phyloP scores from a whole-genome alignment of 2,888 invertebrate species.

The Subacronicta megacephala region DNA sequence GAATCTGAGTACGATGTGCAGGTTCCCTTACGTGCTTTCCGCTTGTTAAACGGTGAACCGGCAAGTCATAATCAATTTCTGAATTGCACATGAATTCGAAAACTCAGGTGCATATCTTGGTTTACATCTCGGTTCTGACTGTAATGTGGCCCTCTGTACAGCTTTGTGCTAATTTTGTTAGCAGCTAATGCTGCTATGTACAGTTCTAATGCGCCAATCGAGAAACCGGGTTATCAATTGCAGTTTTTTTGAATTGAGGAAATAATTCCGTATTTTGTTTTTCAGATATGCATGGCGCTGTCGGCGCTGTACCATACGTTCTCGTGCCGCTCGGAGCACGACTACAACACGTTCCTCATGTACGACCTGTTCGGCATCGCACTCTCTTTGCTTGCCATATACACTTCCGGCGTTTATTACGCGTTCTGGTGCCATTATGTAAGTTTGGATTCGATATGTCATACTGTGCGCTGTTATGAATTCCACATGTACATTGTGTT shows the following conservation, averaged over 20 bases:
- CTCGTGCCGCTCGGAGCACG: conserved; percentile 96
- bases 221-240: too few species aligned
- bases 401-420: conserved; percentile 98
- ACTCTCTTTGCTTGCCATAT: conserved; percentile 97
- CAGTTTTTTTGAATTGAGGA: not conserved
- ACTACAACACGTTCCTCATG: conserved; percentile 95
- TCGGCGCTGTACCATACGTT: conserved; percentile 98
- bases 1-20: too few species aligned
- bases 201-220: too few species aligned
- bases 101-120: too few species aligned
- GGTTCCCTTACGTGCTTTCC: too few species aligned
- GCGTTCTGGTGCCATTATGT: conserved; percentile 98
- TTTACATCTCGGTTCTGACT: too few species aligned
- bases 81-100: too few species aligned
- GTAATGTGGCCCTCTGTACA: too few species aligned
- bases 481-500: conserved; percentile 11
- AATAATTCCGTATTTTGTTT: conserved; percentile 54
- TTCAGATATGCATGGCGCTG: conserved; percentile 97
- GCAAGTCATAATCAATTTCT: too few species aligned
- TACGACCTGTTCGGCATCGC: conserved; percentile 98
- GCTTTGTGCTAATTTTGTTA: too few species aligned
- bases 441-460: conserved; percentile 71
- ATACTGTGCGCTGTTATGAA: conserved; percentile 10
- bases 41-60: too few species aligned
- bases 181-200: too few species aligned